A percentile compares a stretch with the other conserved stretches of the same genome.
These are phyloP conservation scores for Xerus inauris DNA, from an alignment of 2,113 vertebrate genomes.

Conservation along the genomic window DNA sequence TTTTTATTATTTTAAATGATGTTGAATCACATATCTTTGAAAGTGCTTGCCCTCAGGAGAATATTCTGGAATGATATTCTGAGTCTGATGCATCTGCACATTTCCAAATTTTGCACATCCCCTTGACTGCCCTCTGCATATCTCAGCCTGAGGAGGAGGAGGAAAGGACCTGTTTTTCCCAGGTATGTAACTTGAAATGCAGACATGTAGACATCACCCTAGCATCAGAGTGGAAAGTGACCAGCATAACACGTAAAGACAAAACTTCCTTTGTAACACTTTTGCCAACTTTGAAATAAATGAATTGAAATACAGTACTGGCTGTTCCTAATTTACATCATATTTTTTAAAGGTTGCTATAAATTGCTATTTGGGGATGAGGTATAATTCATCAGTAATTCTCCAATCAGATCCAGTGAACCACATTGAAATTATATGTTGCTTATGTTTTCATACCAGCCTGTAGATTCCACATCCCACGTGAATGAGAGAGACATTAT, in stretches of 20 bases:
- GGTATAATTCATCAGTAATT: not conserved
- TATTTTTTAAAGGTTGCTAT: not conserved
- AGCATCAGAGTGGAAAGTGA: not conserved
- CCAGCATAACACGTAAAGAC: not conserved
- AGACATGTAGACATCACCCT: not conserved
- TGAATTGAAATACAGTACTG: not conserved
- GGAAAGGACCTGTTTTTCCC: not conserved
- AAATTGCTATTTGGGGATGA: not conserved
- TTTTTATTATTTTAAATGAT: constrained; percentile 31
- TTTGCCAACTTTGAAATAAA: not conserved
- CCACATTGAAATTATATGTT: not conserved
- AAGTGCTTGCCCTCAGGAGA: not conserved
- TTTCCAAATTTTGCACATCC: not conserved
- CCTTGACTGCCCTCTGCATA: not conserved
- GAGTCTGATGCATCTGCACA: not conserved
- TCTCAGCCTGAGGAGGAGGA: not conserved
- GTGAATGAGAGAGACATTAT: too few relatives aligned
- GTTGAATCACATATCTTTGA: not conserved
- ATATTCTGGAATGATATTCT: not conserved
- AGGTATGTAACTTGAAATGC: not conserved
- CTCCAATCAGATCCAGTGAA: not conserved
- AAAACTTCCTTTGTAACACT: not conserved
- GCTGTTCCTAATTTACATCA: not conserved
- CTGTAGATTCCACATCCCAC: too few relatives aligned
- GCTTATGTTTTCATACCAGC: not conserved